Evolutionary conservation across 2,888 invertebrate species (phyloP).

Genomic region (Encarsia formosa): DNA sequence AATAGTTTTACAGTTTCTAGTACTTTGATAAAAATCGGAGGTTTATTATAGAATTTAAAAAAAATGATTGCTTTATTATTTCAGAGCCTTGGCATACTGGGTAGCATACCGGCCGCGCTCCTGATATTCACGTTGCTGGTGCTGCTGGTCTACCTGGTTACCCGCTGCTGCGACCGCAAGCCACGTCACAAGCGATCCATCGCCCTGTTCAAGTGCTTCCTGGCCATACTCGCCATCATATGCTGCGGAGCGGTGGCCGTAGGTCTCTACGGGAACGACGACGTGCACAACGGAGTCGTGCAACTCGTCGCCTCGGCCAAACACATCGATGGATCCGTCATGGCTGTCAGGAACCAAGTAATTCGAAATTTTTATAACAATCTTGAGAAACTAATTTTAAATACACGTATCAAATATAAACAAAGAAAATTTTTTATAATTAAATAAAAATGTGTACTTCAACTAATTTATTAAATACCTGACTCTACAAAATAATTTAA

Average conservation of each 20-base stretch:
- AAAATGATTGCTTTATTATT: not conserved
- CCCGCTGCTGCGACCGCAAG: constrained; percentile 92
- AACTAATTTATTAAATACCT: too few species aligned
- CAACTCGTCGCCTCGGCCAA: constrained; percentile 76
- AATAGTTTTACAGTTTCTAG: too few species aligned
- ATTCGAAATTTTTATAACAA: not conserved
- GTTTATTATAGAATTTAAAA: too few species aligned
- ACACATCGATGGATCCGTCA: constrained; percentile 75
- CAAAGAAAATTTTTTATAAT: too few species aligned
- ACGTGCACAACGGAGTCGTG: constrained; percentile 76
- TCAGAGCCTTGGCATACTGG: constrained; percentile 89
- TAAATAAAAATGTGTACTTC: too few species aligned
- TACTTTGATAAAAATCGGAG: too few species aligned
- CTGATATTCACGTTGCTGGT: constrained; percentile 85
- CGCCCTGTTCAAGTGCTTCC: constrained; percentile 75
- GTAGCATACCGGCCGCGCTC: constrained; percentile 90
- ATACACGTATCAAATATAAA: too few species aligned
- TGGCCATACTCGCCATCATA: constrained; percentile 77
- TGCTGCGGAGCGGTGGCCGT: constrained; percentile 88
- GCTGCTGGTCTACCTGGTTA: constrained; percentile 86
- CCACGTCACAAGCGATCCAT: constrained; percentile 85
- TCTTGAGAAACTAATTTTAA: too few species aligned
- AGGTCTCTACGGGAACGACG: constrained; percentile 91
- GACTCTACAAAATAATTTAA: too few species aligned
- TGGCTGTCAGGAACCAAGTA: constrained; percentile 78